Conservation (phyloP, 2,888 invertebrate genomes). For the Teinopalpus imperialis region DNA sequence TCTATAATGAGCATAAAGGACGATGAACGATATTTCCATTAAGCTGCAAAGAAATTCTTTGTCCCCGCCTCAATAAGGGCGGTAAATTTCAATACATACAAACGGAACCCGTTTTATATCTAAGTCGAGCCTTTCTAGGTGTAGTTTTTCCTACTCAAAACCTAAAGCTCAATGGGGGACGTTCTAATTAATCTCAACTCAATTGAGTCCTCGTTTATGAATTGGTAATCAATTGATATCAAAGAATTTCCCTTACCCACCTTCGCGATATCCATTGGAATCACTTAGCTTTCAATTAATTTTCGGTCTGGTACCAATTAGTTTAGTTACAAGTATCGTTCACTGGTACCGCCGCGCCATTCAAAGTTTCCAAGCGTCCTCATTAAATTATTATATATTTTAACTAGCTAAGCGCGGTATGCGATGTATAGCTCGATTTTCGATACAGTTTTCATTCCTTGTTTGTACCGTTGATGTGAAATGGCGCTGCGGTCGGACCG, state of each 20-base stretch:
- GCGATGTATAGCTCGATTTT: constrained; percentile 17
- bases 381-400: constrained; percentile 41
- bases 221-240: constrained; percentile 75
- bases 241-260: constrained; percentile 62
- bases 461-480: constrained; percentile 10
- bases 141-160: constrained; percentile 27
- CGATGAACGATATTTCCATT: constrained; percentile 17
- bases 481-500: constrained; percentile 12
- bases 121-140: constrained; percentile 6
- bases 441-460: constrained; percentile 13
- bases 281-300: constrained; percentile 49
- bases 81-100: constrained; percentile 9
- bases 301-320: constrained; percentile 57
- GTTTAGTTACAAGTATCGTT: constrained; percentile 39
- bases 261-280: constrained; percentile 31
- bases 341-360: constrained; percentile 29
- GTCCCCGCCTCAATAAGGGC: not conserved
- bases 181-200: constrained; percentile 69
- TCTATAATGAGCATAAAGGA: too few species aligned
- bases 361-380: constrained; percentile 35
- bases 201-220: constrained; percentile 60
- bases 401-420: constrained; percentile 30
- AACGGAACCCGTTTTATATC: constrained; percentile 21
- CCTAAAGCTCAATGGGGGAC: constrained; percentile 41
- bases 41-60: constrained; percentile 4